Evolutionary conservation across 2,888 invertebrate genomes (phyloP).

Genomic region (Andrena fulva): DNA sequence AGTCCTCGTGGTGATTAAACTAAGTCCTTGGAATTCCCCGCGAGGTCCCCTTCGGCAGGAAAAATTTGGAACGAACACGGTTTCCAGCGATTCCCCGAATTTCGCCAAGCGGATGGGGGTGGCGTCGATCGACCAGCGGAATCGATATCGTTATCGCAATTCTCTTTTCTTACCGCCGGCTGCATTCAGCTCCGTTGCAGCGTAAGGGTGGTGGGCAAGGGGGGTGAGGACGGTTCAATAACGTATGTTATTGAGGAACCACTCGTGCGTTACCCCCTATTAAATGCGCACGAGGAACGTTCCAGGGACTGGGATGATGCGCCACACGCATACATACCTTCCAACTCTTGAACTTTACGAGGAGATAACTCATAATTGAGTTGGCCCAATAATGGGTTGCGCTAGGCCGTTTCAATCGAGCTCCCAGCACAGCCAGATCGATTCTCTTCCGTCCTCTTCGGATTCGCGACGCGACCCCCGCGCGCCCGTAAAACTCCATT

Average conservation of each 20-base stretch:
- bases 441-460: conserved; percentile 16
- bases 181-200: conserved; percentile 33
- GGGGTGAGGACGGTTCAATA: conserved; percentile 47
- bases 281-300: conserved; percentile 47
- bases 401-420: conserved; percentile 36
- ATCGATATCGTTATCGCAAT: conserved; percentile 44
- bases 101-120: neutral
- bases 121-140: neutral
- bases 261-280: conserved; percentile 55
- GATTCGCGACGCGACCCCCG: neutral
- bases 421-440: conserved; percentile 24
- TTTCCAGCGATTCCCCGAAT: neutral
- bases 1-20: neutral
- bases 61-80: neutral
- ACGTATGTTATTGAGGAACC: conserved; percentile 57
- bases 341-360: conserved; percentile 58
- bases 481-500: conserved; percentile 26
- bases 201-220: neutral
- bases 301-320: conserved; percentile 37
- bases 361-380: conserved; percentile 64
- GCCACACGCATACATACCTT: conserved; percentile 46
- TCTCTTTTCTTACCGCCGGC: conserved; percentile 37
- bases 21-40: neutral
- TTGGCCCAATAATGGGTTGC: conserved; percentile 51
- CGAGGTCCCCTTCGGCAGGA: neutral